Base-by-base conservation (phyloP, 2,113 vertebrate genomes). In the Empidonax traillii region DNA sequence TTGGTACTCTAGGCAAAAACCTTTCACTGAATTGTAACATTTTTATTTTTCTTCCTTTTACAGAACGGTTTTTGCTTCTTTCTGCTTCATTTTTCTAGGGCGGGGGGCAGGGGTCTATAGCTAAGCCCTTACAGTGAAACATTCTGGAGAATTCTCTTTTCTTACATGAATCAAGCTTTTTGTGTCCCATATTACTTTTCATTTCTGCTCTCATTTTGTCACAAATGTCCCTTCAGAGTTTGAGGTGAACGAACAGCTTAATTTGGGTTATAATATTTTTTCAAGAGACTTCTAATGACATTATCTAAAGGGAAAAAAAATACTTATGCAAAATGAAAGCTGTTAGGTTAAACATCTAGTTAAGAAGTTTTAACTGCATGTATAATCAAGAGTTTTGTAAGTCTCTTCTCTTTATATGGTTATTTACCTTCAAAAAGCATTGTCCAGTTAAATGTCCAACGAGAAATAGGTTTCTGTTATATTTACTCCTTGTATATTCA, bases 151-250 rank as follows among this genome's bases (percentile, higher is more conserved):
- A 79, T 87, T 73, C 13, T 56, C 44, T 95, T 96, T 87, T 21
- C 58, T 28, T 15, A 47, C 9, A 17, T 56, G 76, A 94, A 90
- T 25, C 15, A 89, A 46, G 41, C 44, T 75, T 87, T 75, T 55
- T 6, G 5, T 71, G 52, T n/a, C n/a, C 94, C 44, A 49, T 58
- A 77, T 85, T 19, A 61, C 17, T 20, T 93, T 90, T 92, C 4
- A 68, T 82, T 94, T 85, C 35, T 71, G 25, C 12, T 90, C 39
- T 61, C 65, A 66, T 76, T 75, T 78, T 89, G 5, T 85, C 62
- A 89, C 51, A 95, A 94, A 90, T 71, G 7, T 47, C 56, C 33
- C 53, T 91, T 97, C 61, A 89, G 41, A 96, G 31, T 93, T 88
- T n/a, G 30, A 94, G 9, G 44, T 30, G 41, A 66, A 47, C 44